Conservation (phyloP, 2,888 invertebrate genomes). For the Piscicola geometra region DNA sequence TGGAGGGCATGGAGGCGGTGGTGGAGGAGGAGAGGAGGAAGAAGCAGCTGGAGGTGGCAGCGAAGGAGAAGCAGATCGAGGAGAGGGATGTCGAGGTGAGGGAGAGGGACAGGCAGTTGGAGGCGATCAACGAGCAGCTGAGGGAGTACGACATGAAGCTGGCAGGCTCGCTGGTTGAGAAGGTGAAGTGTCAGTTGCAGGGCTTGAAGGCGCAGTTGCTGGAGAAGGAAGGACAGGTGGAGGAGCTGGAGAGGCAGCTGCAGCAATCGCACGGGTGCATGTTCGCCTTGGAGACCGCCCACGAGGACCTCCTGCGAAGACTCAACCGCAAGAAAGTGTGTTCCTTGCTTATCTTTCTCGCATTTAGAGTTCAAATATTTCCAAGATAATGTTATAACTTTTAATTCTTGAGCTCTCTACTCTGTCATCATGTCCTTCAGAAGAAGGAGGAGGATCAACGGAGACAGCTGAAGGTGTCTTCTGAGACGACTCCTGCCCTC, state of each 20-base stretch:
- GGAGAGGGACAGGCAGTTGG: not conserved
- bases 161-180: not conserved
- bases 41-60: slow-evolving; percentile 10
- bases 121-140: slow-evolving; percentile 12
- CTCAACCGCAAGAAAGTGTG: not conserved
- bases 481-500: too few relatives aligned
- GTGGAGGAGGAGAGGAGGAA: slow-evolving; percentile 17
- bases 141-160: slow-evolving; percentile 3
- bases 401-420: too few relatives aligned
- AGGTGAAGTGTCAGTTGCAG: slow-evolving; percentile 1
- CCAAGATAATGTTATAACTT: too few relatives aligned
- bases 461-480: too few relatives aligned
- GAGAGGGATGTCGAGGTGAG: not conserved
- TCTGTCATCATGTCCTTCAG: too few relatives aligned
- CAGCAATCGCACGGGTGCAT: not conserved
- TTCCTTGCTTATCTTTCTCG: not conserved
- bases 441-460: too few relatives aligned
- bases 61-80: slow-evolving; percentile 1
- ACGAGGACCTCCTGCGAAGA: slow-evolving; percentile 2
- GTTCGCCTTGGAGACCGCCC: slow-evolving; percentile 6
- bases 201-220: not conserved
- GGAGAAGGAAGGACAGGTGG: not conserved
- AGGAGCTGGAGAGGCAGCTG: not conserved
- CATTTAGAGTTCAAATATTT: not conserved
- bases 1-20: not conserved